Base-by-base conservation (phyloP, 2,113 vertebrate genomes). In the Stigmatopora argus region DNA sequence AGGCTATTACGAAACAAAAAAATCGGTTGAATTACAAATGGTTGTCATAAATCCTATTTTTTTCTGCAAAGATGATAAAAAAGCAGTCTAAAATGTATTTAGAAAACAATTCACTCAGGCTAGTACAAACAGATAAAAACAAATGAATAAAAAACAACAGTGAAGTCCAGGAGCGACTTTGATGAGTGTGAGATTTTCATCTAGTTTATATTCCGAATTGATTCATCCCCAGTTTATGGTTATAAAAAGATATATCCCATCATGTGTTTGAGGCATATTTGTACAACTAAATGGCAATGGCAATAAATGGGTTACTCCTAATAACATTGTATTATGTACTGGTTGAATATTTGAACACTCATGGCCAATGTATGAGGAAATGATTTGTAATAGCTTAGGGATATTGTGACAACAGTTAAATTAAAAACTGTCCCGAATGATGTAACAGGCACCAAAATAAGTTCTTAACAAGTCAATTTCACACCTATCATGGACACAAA, bases 381-480 rank as follows among this genome's bases (percentile, higher is more conserved):
- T 13, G 15, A 17, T 13, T 13, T 13, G 0, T 14, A 13, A 48
- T 17, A 5, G 14, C 15, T 48, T 17, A 48, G 5, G 46, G 46
- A 48, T 55, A 55, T 55, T 23, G 21, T 55, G 8, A 9, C 12
- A 21, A 23, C 38, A 41, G 14, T 7, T n/a, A 23, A 21, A 44
- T 41, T 13, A 23, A 59, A 8, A 67, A 44, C 57, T 34, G 14
- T 4, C 15, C 12, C 13, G 18, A 19, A 58, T 35, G 13, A 65
- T 48, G 31, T 45, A 59, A 72, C 55, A 23, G 11, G 26, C 51
- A 19, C 51, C 52, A 62, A 41, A 41, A 41, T 41, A 41, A 35
- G 11, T 31, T 45, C 60, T 52, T 64, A 35, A 60, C 41, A 34
- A 58, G 65, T 52, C 45, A n/a, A 58, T 26, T 73, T 68, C 61